These are phyloP conservation scores for Drosophila orena DNA, from an alignment of 1,140 invertebrate genomes.

Conservation along the genomic window DNA sequence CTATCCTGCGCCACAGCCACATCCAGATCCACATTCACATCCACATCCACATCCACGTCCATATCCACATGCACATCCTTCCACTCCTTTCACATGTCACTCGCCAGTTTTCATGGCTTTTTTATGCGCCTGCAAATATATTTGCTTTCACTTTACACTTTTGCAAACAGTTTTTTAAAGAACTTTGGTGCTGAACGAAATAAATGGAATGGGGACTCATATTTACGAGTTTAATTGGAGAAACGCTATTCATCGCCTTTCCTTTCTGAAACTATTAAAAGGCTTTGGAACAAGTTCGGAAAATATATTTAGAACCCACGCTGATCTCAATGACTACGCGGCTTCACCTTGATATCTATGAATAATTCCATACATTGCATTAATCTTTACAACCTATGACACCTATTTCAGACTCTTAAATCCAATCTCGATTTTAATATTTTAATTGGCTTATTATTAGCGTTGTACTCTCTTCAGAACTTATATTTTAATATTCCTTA, in stretches of 20 bases:
- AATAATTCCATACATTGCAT: no score
- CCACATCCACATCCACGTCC: background rate
- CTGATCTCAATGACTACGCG: background rate
- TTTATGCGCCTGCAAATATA: slow-evolving; percentile 36
- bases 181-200: slow-evolving; percentile 23
- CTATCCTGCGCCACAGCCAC: slow-evolving; percentile 1
- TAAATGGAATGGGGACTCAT: slow-evolving; percentile 27
- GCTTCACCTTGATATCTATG: background rate
- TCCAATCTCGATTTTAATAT: background rate
- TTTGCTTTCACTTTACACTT: slow-evolving; percentile 57
- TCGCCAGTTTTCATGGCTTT: slow-evolving; percentile 46
- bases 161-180: slow-evolving; percentile 44
- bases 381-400: no score
- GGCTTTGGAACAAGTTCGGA: background rate
- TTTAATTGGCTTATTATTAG: background rate
- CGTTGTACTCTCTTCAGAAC: no score
- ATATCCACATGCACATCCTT: background rate
- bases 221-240: slow-evolving; percentile 47
- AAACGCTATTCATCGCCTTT: background rate
- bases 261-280: background rate
- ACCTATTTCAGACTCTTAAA: no score
- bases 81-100: slow-evolving; percentile 24
- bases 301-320: background rate
- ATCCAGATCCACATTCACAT: background rate
- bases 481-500: no score